Conservation (phyloP, 2,888 invertebrate species). For the Calliphora vomitoria region DNA sequence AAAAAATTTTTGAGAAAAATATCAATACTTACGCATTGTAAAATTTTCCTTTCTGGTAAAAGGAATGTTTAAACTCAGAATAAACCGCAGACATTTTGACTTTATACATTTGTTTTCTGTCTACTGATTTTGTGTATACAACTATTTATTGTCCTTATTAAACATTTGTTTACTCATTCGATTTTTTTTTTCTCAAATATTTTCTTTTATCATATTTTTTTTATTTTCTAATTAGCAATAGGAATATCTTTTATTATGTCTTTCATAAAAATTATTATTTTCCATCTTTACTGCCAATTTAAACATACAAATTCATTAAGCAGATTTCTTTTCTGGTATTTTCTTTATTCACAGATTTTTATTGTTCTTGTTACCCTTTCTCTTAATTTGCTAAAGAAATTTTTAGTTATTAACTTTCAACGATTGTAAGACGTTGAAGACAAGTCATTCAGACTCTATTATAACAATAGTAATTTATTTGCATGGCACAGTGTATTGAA, state of each 20-base stretch:
- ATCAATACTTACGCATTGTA: too few relatives aligned
- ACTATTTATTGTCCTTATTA: too few relatives aligned
- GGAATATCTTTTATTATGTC: background rate
- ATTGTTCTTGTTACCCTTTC: conserved; percentile 33
- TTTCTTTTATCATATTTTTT: background rate
- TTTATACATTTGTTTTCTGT: too few relatives aligned
- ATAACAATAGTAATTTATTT: conserved; percentile 21
- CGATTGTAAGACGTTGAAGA: background rate
- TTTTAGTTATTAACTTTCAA: conserved; percentile 35
- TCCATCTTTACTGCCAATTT: conserved; percentile 5
- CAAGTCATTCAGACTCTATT: conserved; percentile 34
- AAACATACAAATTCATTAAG: conserved; percentile 57
- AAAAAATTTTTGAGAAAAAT: too few relatives aligned
- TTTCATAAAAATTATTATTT: background rate
- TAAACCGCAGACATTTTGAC: too few relatives aligned
- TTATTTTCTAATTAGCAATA: conserved; percentile 30
- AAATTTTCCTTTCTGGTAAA: too few relatives aligned
- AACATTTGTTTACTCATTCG: too few relatives aligned
- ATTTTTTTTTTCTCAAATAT: background rate
- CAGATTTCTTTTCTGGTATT: conserved; percentile 25
- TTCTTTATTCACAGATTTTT: conserved; percentile 9
- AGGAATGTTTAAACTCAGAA: too few relatives aligned
- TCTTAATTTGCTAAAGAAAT: conserved; percentile 7
- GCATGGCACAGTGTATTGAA: background rate
- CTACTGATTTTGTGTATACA: too few relatives aligned